A percentile compares a stretch with the other conserved stretches of the same genome.
Evolutionary conservation across 2,797 vertebrate genomes (phyloP).

Genomic region (Mastacembelus armatus): DNA sequence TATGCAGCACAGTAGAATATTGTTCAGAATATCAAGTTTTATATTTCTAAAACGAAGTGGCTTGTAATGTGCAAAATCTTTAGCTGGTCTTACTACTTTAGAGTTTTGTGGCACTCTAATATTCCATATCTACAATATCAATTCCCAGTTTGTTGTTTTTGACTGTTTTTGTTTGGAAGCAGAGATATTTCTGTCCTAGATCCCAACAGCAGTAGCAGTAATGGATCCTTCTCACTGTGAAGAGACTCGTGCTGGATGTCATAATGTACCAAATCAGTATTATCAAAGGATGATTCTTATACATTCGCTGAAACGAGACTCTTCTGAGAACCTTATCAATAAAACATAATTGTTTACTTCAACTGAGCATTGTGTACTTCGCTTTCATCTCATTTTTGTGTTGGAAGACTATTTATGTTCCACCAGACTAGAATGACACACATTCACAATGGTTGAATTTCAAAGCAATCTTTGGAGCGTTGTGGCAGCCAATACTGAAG

Average conservation of each 20-base stretch:
- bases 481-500: not conserved
- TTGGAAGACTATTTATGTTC: conserved; percentile 24
- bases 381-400: conserved; percentile 59
- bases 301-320: conserved; percentile 86
- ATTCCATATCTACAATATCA: conserved; percentile 86
- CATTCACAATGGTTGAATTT: conserved; percentile 22
- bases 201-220: conserved; percentile 85
- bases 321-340: conserved; percentile 89
- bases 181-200: conserved; percentile 85
- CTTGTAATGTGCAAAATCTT: conserved; percentile 90
- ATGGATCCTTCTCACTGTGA: conserved; percentile 88
- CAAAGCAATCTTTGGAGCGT: conserved; percentile 1
- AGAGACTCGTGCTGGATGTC: conserved; percentile 89
- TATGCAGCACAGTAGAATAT: conserved; percentile 92
- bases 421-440: not conserved
- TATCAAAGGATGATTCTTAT: conserved; percentile 85
- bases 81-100: conserved; percentile 89
- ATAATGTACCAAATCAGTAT: conserved; percentile 91
- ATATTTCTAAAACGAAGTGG: conserved; percentile 92
- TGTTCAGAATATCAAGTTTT: conserved; percentile 91
- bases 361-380: conserved; percentile 75
- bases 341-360: conserved; percentile 89
- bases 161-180: conserved; percentile 75
- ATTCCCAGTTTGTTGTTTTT: conserved; percentile 84
- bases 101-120: conserved; percentile 88